Base-by-base conservation (phyloP, 2,888 invertebrate species). In the Drosophila nr. perissopoda region DNA sequence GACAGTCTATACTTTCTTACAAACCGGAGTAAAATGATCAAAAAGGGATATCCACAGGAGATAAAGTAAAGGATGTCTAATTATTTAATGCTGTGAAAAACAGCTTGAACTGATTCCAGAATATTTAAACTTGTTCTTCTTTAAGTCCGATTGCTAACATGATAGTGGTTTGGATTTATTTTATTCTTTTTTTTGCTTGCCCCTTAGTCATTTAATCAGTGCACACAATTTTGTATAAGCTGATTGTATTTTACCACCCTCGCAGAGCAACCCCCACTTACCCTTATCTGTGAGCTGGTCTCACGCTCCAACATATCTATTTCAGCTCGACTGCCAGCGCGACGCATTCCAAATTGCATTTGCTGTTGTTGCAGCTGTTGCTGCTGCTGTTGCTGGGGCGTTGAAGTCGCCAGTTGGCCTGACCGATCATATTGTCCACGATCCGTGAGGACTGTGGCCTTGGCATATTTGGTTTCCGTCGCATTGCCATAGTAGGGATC, bases 241-340 rank as follows among this genome's bases (percentile, higher is more conserved):
- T 27, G 34, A 29, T 40, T 48, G 18, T 16, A n/a, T n/a, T 46
- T 46, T 25, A 2, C 16, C 29, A 21, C 25, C 48, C 7, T 40
- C 34, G 13, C n/a, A 7, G 13, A 29, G 38, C 25, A 21, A n/a
- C 4, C 4, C 11, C 16, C 13, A 91, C 93, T 91, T 83, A 93
- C 93, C 90, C 92, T 84, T 70, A 93, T 93, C 77, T 93, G 93
- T 16, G 91, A 80, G 80, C 93, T 93, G 4, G 93, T 93, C 83
- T 93, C 93, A 61, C 92, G 91, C 79, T 93, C 93, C 56, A 93
- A 73, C 78, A 92, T 90, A 88, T 93, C 93, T 68, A 93, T 92
- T 91, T 93, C 93, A 57, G 92, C 92, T 36, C 93, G 91, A 74
- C 93, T 93, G 62, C 91, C 91, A 52, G 84, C 90, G 60, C 92